These are phyloP conservation scores for Drosophila meridiana DNA, from an alignment of 2,888 invertebrate species.

Conservation along the genomic window DNA sequence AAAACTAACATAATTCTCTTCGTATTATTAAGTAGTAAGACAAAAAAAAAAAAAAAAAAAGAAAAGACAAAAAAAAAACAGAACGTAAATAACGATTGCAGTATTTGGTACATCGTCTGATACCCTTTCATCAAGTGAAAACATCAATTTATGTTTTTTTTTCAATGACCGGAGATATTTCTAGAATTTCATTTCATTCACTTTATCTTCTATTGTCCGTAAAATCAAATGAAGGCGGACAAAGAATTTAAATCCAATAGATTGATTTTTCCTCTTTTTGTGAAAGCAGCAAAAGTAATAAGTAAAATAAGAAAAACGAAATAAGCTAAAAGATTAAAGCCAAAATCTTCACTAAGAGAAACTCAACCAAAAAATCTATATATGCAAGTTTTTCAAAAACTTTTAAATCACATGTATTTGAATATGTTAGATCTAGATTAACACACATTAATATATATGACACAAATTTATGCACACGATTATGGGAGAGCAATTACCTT, in stretches of 20 bases:
- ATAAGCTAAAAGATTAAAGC: conserved; percentile 44
- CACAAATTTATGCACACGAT: conserved; percentile 1
- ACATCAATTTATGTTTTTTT: background rate
- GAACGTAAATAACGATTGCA: background rate
- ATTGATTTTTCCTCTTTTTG: background rate
- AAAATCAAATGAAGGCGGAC: background rate
- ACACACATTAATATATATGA: conserved; percentile 7
- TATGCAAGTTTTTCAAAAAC: conserved; percentile 66
- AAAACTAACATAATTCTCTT: background rate
- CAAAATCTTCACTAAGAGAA: conserved; percentile 56
- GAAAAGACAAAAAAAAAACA: background rate
- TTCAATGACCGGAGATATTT: background rate
- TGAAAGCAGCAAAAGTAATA: background rate
- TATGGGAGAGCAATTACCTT: background rate
- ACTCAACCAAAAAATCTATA: conserved; percentile 61
- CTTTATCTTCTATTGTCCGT: too few relatives aligned
- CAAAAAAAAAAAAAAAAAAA: background rate
- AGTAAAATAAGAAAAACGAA: background rate
- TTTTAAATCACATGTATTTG: conserved; percentile 41
- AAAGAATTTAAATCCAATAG: too few relatives aligned
- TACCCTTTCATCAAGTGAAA: background rate
- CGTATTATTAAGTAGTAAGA: conserved; percentile 8
- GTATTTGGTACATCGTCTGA: background rate
- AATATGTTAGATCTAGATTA: conserved; percentile 4
- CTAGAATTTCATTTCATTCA: too few relatives aligned